Base-by-base conservation (phyloP, 2,113 vertebrate species). In the Cardinalis cardinalis region DNA sequence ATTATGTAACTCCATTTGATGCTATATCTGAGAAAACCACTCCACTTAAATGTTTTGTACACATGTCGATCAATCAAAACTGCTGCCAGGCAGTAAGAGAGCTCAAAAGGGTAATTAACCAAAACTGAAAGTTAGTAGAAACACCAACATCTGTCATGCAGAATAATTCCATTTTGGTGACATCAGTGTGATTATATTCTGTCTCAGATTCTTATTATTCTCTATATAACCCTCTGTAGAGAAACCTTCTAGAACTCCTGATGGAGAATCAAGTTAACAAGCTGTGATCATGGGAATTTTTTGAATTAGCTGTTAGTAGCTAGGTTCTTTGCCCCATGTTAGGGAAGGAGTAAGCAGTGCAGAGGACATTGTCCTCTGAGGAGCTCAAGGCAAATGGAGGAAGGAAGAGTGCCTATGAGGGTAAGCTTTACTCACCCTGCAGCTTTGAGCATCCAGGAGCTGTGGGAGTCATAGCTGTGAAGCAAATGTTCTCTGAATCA, bases 391-490 rank as follows among this genome's bases (percentile, higher is more conserved):
- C 14, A 82, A 69, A 55, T 0, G 6, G 66, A 63, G 16, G 46
- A 76, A 44, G 7, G 55, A 46, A 38, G 16, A 69, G 41, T 48
- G 40, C 44, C 14, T 83, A 38, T 20, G 18, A 44, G 66, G 34
- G 10, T 14, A 16, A 2, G 18, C 31, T 65, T 87, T 73, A 95
- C 94, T 80, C 41, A 98, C 97, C 95, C 95, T 97, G 51, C 43
- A 74, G 77, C 96, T 93, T 56, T 20, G 74, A n/a, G 96, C 60
- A 68, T 97, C 94, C 51, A 98, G 95, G 12, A 96, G 96, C 59
- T 75, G 84, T 34, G 98, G 98, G 69, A 98, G 68, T 52, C 84
- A 46, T 40, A 98, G 81, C 65, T 96, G 94, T 20, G 96, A 96
- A 51, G 93, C 82, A 88, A 98, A 97, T 9, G 89, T 25, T 9